phyloP scores from a whole-genome alignment of 1,140 invertebrate species.

The Periplaneta americana region DNA sequence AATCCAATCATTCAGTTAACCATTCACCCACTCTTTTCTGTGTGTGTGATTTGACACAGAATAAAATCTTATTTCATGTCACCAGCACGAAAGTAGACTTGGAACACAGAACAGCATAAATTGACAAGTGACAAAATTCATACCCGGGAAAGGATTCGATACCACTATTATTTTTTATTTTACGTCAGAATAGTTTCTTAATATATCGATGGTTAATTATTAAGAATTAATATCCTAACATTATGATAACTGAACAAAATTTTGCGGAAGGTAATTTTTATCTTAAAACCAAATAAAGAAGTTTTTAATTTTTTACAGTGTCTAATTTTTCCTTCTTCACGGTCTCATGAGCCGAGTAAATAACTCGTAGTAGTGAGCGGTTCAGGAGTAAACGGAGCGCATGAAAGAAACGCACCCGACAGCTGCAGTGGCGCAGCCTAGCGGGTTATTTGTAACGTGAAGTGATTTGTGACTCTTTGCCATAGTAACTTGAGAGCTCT shows the following conservation, averaged over 20 bases:
- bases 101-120: too few species aligned
- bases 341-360: background rate
- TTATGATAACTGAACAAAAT: background rate
- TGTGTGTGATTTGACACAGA: too few species aligned
- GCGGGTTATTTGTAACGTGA: background rate
- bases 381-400: background rate
- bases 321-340: background rate
- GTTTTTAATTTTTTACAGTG: background rate
- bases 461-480: background rate
- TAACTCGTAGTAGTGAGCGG: background rate
- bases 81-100: too few species aligned
- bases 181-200: too few species aligned
- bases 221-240: too few species aligned
- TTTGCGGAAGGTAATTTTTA: background rate
- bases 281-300: background rate
- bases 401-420: background rate
- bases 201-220: too few species aligned
- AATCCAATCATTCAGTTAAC: too few species aligned
- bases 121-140: too few species aligned
- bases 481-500: background rate
- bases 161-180: too few species aligned
- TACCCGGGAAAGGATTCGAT: too few species aligned
- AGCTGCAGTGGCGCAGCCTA: background rate
- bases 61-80: too few species aligned
- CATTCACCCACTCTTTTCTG: too few species aligned